Evolutionary conservation across 2,797 vertebrate genomes (phyloP).

Genomic region (Mormyrus hasselquistii): DNA sequence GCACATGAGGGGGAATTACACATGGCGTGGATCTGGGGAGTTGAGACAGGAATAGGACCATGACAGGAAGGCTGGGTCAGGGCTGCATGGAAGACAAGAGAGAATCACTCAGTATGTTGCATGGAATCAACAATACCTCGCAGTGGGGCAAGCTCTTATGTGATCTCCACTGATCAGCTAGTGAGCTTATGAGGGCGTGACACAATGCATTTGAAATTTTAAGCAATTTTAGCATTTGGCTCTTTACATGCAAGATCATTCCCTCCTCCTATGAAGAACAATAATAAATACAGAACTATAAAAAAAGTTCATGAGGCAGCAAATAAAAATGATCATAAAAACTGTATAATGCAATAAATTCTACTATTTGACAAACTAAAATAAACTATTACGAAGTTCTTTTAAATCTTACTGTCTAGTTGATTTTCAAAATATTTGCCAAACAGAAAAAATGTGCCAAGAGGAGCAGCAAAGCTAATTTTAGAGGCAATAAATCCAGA

Average conservation of each 20-base stretch:
- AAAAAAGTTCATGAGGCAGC: background rate
- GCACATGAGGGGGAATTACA: background rate
- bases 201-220: background rate
- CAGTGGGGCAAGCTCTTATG: background rate
- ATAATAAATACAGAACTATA: background rate
- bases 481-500: constrained; percentile 10
- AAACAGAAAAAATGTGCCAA: background rate
- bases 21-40: background rate
- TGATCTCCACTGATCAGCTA: background rate
- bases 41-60: background rate
- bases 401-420: background rate
- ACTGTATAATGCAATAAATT: background rate
- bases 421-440: background rate
- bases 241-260: background rate
- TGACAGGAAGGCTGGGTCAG: background rate
- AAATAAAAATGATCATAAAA: background rate
- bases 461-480: constrained; percentile 12
- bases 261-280: background rate
- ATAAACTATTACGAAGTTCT: background rate
- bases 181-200: background rate
- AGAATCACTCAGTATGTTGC: background rate
- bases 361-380: background rate
- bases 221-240: background rate
- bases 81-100: background rate
- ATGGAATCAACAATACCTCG: background rate